A percentile compares a stretch with the other conserved stretches of the same genome.
These are phyloP conservation scores for Hippoglossus stenolepis DNA, from an alignment of 2,113 vertebrate genomes.

Conservation along the genomic window DNA sequence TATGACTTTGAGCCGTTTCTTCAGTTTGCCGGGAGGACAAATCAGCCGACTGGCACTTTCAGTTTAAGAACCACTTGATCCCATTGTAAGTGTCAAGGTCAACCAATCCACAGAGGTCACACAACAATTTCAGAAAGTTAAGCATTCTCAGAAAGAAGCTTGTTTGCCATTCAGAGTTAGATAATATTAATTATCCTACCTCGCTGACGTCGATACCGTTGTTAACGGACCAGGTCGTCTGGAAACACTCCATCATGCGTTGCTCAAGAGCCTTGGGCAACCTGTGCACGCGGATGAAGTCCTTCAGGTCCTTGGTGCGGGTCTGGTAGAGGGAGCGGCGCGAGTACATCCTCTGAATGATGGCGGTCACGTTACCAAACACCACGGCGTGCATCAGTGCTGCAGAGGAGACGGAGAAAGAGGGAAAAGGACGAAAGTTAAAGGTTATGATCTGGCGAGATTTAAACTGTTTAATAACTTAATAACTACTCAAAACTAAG, in stretches of 20 bases:
- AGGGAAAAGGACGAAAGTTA: too few relatives aligned
- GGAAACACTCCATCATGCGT: slow-evolving; percentile 84
- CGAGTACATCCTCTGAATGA: slow-evolving; percentile 86
- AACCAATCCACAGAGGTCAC: not conserved
- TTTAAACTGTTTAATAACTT: too few relatives aligned
- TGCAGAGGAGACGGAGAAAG: slow-evolving; percentile 23
- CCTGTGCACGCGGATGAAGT: slow-evolving; percentile 84
- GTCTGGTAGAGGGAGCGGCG: slow-evolving; percentile 84
- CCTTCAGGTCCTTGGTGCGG: slow-evolving; percentile 81
- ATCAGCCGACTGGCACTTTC: slow-evolving; percentile 26
- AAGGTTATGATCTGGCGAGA: too few relatives aligned
- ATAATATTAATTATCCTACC: slow-evolving; percentile 54
- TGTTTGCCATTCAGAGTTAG: not conserved
- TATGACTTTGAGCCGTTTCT: slow-evolving; percentile 21
- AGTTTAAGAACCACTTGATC: slow-evolving; percentile 32
- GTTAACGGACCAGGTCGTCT: slow-evolving; percentile 82
- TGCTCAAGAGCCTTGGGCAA: slow-evolving; percentile 84
- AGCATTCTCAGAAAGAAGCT: not conserved
- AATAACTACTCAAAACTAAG: too few relatives aligned
- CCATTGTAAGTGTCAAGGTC: slow-evolving; percentile 27
- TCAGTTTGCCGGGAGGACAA: slow-evolving; percentile 21
- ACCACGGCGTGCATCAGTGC: slow-evolving; percentile 85
- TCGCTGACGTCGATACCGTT: slow-evolving; percentile 83
- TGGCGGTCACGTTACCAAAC: slow-evolving; percentile 84
- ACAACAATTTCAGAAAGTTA: not conserved